phyloP scores from a whole-genome alignment of 2,888 invertebrate genomes.

The Pristionchus arcanus region DNA sequence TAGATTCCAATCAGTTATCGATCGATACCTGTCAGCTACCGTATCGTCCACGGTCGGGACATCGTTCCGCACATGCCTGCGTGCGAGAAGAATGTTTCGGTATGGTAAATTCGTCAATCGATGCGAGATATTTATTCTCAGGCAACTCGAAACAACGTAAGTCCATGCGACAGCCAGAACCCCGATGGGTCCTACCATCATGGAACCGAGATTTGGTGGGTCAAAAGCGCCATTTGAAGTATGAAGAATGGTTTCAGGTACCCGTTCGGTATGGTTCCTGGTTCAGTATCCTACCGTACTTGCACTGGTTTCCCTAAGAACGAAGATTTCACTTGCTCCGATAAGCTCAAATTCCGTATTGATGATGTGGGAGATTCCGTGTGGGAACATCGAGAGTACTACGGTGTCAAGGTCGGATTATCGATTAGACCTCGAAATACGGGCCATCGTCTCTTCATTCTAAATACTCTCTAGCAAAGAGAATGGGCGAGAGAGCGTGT shows the following conservation, averaged over 20 bases:
- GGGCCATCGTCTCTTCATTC: no score
- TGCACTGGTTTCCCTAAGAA: conserved; percentile 72
- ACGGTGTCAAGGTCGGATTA: conserved; percentile 68
- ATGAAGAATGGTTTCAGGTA: conserved; percentile 58
- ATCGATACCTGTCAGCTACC: conserved; percentile 62
- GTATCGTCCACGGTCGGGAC: conserved; percentile 75
- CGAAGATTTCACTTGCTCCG: conserved; percentile 74
- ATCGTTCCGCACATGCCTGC: conserved; percentile 77
- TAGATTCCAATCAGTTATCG: not conserved
- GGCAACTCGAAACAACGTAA: not conserved
- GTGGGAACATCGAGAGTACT: conserved; percentile 75
- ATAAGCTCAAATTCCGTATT: conserved; percentile 68
- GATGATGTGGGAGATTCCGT: conserved; percentile 70
- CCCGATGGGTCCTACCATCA: conserved; percentile 70
- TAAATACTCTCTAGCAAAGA: no score
- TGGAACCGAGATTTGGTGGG: conserved; percentile 73
- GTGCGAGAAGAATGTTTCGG: conserved; percentile 66
- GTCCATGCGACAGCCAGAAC: conserved; percentile 61
- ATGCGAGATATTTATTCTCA: not conserved
- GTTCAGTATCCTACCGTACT: conserved; percentile 65
- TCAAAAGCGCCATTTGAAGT: not conserved
- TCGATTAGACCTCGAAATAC: no score
- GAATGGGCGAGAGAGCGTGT: no score
- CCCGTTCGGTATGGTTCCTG: conserved; percentile 69
- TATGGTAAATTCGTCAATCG: not conserved